Evolutionary conservation across 1,140 invertebrate species (phyloP).

Genomic region (Bombus sylvicola): DNA sequence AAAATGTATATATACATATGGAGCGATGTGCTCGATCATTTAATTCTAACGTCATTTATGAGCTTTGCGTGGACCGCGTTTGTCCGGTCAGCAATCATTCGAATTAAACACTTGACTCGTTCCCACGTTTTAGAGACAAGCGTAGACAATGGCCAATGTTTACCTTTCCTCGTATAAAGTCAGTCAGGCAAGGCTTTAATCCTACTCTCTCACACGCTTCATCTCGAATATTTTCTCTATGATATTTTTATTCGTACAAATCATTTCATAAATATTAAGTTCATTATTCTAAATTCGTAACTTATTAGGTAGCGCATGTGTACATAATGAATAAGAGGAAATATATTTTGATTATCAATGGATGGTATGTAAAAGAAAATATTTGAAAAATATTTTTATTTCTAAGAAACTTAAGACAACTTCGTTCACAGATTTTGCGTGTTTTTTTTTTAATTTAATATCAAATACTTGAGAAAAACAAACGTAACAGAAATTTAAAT

Average conservation of each 20-base stretch:
- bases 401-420: neutral
- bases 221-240: no score
- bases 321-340: neutral
- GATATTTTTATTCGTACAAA: neutral
- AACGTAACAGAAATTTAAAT: neutral
- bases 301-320: neutral
- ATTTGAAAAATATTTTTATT: neutral
- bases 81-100: neutral
- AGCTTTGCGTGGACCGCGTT: neutral
- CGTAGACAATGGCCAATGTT: constrained; percentile 12
- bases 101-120: constrained; percentile 28
- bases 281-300: neutral
- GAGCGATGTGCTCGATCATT: neutral
- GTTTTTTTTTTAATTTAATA: no score
- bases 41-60: constrained; percentile 3
- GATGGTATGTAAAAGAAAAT: neutral
- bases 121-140: constrained; percentile 32
- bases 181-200: neutral
- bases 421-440: neutral
- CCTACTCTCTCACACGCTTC: neutral
- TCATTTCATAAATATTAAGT: neutral
- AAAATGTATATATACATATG: neutral
- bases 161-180: neutral
- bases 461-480: neutral
- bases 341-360: neutral